Base-by-base conservation (phyloP, 2,797 vertebrate genomes). In the Spea hammondii region DNA sequence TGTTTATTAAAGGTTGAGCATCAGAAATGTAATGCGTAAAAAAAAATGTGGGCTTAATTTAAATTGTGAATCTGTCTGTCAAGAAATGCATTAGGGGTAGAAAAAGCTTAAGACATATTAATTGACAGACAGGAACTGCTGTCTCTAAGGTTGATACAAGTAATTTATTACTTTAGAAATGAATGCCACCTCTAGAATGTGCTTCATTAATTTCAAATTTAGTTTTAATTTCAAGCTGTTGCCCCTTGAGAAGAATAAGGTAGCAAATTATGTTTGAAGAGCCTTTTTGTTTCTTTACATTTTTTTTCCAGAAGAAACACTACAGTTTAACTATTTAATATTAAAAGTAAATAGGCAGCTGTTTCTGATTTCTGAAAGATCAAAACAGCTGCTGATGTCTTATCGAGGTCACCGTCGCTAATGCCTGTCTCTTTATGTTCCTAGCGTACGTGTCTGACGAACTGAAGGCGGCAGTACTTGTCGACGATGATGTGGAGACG, bases 191-290 rank as follows among this genome's bases (percentile, higher is more conserved):
- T 96, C 96, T 95, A 96, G 95, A 98, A 98, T 97, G 95, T 98
- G 97, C 96, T 99, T 98, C 97, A 99, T 98, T 99, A 98, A 98
- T 98, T 99, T 99, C 96, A 98, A 97, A 99, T 99, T 98, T 98
- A 98, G 95, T 98, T 99, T 99, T 99, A 99, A 98, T 98, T 99
- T 98, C 98, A 98, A 99, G 97, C 97, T 98, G 96, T 97, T 99
- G 96, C 97, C 97, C 97, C 97, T 97, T 97, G 98, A 98, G 97
- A 99, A 98, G 96, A 98, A 98, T 96, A 98, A 98, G 96, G 96
- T 97, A 95, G 96, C 95, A 95, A 97, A 95, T 98, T 96, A 92
- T 94, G 93, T 98, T 97, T 97, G 95, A 98, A 95, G 94, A 96
- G 92, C 92, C 90, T 95, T 91, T 92, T 91, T 95, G 93, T 91